Conservation (phyloP, 2,797 vertebrate species). For the Gadopsis bispinosus region DNA sequence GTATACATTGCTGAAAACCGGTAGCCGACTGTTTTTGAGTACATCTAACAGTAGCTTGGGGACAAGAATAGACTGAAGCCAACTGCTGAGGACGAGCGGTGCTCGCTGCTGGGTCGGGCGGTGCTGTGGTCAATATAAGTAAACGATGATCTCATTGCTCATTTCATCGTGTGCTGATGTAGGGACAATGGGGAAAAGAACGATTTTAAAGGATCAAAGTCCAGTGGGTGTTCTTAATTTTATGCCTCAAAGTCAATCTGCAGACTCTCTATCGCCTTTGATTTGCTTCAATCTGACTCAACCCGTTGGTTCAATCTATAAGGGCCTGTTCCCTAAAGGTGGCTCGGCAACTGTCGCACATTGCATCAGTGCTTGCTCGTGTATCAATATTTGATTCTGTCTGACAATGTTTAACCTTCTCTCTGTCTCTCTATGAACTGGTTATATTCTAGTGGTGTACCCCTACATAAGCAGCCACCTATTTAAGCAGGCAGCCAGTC, state of each 20-base stretch:
- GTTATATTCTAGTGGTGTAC: constrained; percentile 11
- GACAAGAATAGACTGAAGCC: constrained; percentile 21
- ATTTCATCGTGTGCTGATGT: neutral
- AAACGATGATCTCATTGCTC: neutral
- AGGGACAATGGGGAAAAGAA: neutral
- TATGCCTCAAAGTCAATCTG: neutral
- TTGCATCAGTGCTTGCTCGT: constrained; percentile 36
- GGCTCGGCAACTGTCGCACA: constrained; percentile 5
- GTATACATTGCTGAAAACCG: neutral
- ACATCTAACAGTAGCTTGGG: neutral
- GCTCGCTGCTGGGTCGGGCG: neutral
- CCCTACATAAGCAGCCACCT: constrained; percentile 67
- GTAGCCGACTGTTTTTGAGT: neutral
- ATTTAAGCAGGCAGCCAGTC: constrained; percentile 58
- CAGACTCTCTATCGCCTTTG: neutral
- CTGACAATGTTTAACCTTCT: constrained; percentile 70
- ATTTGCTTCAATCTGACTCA: neutral
- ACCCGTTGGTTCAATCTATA: neutral
- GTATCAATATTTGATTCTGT: constrained; percentile 67
- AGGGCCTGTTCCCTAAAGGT: constrained; percentile 3
- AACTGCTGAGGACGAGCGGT: neutral
- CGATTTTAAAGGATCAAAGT: neutral
- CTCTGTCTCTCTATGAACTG: neutral
- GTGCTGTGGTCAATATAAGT: neutral
- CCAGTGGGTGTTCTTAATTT: neutral